Conservation (phyloP, 92 coral and sea anemone genomes). For the Phymanthus crucifer region DNA sequence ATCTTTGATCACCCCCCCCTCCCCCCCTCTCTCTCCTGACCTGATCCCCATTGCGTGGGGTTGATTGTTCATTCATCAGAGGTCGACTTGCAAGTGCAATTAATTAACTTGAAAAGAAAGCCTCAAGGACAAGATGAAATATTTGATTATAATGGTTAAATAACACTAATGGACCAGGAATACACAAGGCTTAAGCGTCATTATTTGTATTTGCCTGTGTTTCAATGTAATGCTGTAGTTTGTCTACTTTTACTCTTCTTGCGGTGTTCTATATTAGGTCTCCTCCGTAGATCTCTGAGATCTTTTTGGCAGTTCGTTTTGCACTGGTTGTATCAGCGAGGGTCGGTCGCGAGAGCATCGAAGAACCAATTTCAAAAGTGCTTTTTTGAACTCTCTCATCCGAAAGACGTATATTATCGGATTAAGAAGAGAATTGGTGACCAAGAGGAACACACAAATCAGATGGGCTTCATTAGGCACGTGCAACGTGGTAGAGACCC, state of each 20-base stretch:
- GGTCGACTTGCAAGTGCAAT: too few relatives aligned
- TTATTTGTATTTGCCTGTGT: too few relatives aligned
- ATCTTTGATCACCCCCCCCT: not conserved
- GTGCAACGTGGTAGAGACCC: not conserved
- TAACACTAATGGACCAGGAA: too few relatives aligned
- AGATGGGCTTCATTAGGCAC: conserved; percentile 5
- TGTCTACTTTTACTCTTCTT: not conserved
- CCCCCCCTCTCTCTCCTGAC: not conserved
- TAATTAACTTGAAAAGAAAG: too few relatives aligned
- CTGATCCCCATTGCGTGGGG: too few relatives aligned
- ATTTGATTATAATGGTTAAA: too few relatives aligned
- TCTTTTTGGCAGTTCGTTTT: not conserved
- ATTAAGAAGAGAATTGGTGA: conserved; percentile 6
- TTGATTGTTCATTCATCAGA: too few relatives aligned
- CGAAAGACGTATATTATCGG: not conserved
- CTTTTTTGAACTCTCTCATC: not conserved
- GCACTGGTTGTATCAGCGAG: not conserved
- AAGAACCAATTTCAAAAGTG: not conserved
- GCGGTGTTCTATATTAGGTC: not conserved
- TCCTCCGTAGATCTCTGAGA: not conserved
- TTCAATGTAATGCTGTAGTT: not conserved
- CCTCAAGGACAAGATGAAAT: too few relatives aligned
- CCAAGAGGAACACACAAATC: conserved; percentile 7
- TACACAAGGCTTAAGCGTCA: too few relatives aligned
- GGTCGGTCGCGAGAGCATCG: conserved; percentile 5